Percentiles rank a stretch among this genome's conserved stretches.
Conservation (phyloP, 2,888 invertebrate species). For the Bembecia ichneumoniformis region DNA sequence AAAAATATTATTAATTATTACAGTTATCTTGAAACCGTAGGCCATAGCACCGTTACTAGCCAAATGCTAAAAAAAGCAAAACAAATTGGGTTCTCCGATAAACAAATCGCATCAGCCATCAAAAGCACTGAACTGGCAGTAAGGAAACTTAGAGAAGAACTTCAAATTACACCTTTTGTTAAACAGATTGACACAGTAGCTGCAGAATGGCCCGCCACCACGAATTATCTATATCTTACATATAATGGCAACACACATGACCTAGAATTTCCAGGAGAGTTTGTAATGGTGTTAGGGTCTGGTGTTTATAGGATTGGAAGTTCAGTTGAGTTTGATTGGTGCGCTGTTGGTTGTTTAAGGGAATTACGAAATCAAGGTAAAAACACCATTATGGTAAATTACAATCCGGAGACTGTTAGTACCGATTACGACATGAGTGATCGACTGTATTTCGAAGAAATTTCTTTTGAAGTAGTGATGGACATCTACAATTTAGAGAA, state of each 20-base stretch:
- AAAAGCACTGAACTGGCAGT: conserved; percentile 91
- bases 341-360: conserved; percentile 95
- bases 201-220: conserved; percentile 98
- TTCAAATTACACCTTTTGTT: conserved; percentile 85
- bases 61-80: conserved; percentile 85
- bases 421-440: conserved; percentile 99
- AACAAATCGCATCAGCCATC: conserved; percentile 90
- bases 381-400: conserved; percentile 98
- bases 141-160: conserved; percentile 81
- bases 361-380: conserved; percentile 89
- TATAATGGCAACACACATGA: conserved; percentile 92
- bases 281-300: conserved; percentile 92
- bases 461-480: conserved; percentile 98
- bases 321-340: conserved; percentile 99
- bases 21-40: conserved; percentile 75
- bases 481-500: conserved; percentile 95
- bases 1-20: conserved; percentile 89
- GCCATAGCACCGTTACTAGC: conserved; percentile 73
- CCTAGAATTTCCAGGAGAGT: conserved; percentile 83
- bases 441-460: conserved; percentile 98
- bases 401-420: conserved; percentile 99
- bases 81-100: conserved; percentile 96
- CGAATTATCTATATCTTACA: conserved; percentile 98
- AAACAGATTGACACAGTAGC: conserved; percentile 99
- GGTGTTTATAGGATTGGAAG: conserved; percentile 98